These are phyloP conservation scores for Ochotona curzoniae DNA, from an alignment of 2,113 vertebrate genomes.

Conservation along the genomic window DNA sequence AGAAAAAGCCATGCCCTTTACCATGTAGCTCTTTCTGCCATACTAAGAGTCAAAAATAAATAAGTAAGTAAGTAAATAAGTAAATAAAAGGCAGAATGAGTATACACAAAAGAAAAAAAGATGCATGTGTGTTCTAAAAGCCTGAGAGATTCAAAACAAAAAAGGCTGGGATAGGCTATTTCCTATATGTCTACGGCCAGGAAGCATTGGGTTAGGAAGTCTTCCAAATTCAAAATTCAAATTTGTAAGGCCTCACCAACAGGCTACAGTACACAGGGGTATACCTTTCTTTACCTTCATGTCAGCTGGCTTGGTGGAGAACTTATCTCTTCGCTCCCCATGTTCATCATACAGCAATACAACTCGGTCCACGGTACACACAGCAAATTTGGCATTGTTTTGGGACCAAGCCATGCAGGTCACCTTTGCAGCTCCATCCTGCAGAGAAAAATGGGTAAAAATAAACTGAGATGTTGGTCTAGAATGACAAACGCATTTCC, in stretches of 20 bases:
- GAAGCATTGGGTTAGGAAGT: neutral
- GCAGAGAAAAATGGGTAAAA: neutral
- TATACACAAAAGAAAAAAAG: conserved; percentile 33
- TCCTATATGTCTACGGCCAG: neutral
- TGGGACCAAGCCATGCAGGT: conserved; percentile 96
- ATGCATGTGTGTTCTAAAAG: neutral
- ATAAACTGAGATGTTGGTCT: neutral
- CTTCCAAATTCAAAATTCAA: neutral
- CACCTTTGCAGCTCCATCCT: conserved; percentile 94
- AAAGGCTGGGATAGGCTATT: neutral
- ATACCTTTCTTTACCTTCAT: conserved; percentile 89
- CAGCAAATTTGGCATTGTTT: conserved; percentile 92
- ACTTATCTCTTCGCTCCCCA: conserved; percentile 96
- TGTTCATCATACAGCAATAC: conserved; percentile 97
- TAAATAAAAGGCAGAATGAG: neutral
- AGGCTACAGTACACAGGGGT: neutral
- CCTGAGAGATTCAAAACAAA: neutral
- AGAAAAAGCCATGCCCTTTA: conserved; percentile 96
- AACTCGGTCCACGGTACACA: conserved; percentile 95
- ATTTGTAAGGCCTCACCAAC: neutral
- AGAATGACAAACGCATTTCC: neutral
- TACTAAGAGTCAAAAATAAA: conserved; percentile 85
- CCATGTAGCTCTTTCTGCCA: conserved; percentile 95
- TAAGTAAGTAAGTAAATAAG: too few relatives aligned
- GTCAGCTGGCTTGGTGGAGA: conserved; percentile 96